Conservation (phyloP, 2,113 vertebrate genomes). For the Thryonomys swinderianus region DNA sequence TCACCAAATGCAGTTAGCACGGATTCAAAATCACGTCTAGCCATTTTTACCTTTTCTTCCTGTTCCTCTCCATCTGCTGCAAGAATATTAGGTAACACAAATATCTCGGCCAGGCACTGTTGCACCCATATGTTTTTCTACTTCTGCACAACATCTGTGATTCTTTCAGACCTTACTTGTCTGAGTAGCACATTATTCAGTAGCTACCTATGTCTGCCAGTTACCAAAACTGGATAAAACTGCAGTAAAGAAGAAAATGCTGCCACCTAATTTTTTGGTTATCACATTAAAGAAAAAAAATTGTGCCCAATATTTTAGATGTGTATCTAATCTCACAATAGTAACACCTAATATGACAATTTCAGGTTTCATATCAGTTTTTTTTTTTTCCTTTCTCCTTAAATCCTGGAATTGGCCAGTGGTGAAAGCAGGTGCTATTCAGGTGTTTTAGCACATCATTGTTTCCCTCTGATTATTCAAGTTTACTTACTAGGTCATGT, state of each 20-base stretch:
- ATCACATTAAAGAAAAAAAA: neutral
- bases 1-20: neutral
- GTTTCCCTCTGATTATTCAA: neutral
- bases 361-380: neutral
- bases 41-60: neutral
- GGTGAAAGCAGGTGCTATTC: neutral
- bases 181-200: neutral
- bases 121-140: no score
- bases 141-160: neutral
- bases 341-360: neutral
- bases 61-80: neutral
- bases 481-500: neutral
- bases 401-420: constrained; percentile 4
- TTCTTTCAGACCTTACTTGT: neutral
- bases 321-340: neutral
- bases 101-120: neutral
- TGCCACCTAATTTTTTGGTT: neutral
- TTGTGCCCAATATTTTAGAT: neutral
- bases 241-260: neutral
- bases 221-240: neutral
- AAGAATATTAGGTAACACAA: neutral
- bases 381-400: neutral
- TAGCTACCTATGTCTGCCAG: neutral
- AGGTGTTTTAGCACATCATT: neutral
- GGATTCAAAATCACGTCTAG: neutral